These are phyloP conservation scores for Calephelis nemesis DNA, from an alignment of 1,140 invertebrate species.

Conservation along the genomic window DNA sequence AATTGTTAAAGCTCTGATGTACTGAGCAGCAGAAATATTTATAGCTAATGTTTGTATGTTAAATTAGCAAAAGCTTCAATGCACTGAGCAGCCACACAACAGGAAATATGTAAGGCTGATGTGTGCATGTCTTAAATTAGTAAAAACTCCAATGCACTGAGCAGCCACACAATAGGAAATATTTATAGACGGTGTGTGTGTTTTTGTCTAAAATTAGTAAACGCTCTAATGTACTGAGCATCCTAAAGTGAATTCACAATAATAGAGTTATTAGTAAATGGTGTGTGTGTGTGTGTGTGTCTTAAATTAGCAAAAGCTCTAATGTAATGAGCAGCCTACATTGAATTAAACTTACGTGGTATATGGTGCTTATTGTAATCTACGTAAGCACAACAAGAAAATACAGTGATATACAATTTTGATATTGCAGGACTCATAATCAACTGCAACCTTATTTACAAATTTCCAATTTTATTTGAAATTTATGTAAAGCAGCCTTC, in stretches of 20 bases:
- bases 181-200: too few relatives aligned
- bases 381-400: conserved; percentile 42
- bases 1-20: neutral
- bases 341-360: conserved; percentile 10
- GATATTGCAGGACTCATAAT: conserved; percentile 43
- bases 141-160: neutral
- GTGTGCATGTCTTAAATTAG: neutral
- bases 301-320: conserved; percentile 2
- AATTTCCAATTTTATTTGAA: conserved; percentile 35
- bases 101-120: too few relatives aligned
- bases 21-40: neutral
- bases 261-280: too few relatives aligned
- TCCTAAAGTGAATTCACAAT: neutral
- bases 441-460: conserved; percentile 61
- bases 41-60: neutral
- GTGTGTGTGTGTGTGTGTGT: neutral
- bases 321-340: conserved; percentile 2
- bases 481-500: conserved; percentile 39
- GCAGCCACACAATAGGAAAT: neutral
- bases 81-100: neutral
- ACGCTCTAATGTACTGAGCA: neutral
- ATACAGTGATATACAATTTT: conserved; percentile 56
- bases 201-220: too few relatives aligned
- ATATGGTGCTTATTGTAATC: conserved; percentile 18
- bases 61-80: conserved; percentile 4